phyloP scores from a whole-genome alignment of 2,888 invertebrate species.

The Neocrepidodera transversa region DNA sequence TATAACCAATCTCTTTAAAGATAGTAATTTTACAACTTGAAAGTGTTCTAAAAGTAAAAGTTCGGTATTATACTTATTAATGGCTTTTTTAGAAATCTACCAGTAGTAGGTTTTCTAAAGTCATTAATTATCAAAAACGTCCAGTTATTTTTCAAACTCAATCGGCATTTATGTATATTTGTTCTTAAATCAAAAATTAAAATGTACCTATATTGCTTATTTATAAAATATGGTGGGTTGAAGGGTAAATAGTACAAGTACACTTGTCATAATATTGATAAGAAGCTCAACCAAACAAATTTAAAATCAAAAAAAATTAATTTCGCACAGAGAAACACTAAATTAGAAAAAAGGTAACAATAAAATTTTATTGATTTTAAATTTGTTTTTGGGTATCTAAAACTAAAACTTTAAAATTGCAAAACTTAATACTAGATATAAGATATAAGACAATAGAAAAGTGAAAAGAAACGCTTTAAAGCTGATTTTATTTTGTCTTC shows the following conservation, averaged over 20 bases:
- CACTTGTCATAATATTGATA: constrained; percentile 9
- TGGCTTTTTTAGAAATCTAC: no score
- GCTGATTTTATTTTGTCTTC: constrained; percentile 53
- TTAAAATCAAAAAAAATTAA: no score
- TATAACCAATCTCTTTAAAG: no score
- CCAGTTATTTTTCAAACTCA: constrained; percentile 12
- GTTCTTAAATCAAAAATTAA: constrained; percentile 31
- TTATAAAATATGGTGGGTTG: constrained; percentile 30
- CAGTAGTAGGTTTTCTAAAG: no score
- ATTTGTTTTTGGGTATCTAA: background rate
- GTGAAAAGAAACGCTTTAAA: constrained; percentile 42
- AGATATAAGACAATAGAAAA: constrained; percentile 22
- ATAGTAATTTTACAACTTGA: no score
- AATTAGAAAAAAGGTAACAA: no score
- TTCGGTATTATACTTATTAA: no score
- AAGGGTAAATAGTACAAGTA: constrained; percentile 26
- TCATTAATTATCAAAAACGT: background rate
- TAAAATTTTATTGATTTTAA: background rate
- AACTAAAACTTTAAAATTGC: constrained; percentile 8
- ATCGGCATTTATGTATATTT: constrained; percentile 21
- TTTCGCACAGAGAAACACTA: no score
- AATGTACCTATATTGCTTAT: constrained; percentile 30
- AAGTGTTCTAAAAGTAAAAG: no score
- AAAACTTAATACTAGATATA: constrained; percentile 20
- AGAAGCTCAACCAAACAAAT: background rate